Base-by-base conservation (phyloP, 2,888 invertebrate species). In the Didymodactylos carnosus region DNA sequence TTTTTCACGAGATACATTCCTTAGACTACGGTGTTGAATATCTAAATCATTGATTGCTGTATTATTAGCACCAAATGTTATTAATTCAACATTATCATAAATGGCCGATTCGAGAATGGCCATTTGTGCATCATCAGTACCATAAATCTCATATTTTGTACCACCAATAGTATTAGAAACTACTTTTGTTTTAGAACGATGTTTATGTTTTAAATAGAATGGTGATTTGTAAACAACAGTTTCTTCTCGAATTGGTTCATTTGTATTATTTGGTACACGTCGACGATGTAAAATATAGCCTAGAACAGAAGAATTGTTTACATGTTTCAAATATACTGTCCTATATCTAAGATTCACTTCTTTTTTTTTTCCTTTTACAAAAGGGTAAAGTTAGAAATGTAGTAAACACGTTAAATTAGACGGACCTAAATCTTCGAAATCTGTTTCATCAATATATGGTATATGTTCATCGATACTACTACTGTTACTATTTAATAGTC, bases 401-500 rank as follows among this genome's bases (percentile, higher is more conserved):
- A n/a, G n/a, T n/a, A n/a, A n/a, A n/a, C n/a, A n/a, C n/a, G n/a
- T n/a, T n/a, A n/a, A n/a, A n/a, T n/a, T n/a, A n/a, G n/a, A n/a
- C n/a, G n/a, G 29, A 62, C 62, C 62, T 62, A 62, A 35, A 62
- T 62, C 62, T 62, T 62, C 62, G n/a, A 62, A 62, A 62, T 62
- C 62, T 10, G 62, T 62, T 62, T 62, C 62, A 35, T 62, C 62
- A 35, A 62, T 62, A 35, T 62, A 62, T n/a, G 62, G 62, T 35
- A 62, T 62, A 62, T 62, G 62, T 62, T 62, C 62, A 29, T 62
- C 62, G 7, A 51, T 29, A 35, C 49, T 46, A 49, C 49, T 23
- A 25, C 23, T 46, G 27, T 73, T 39, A 43, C 49, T 39, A 35
- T n/a, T 5, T 39, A 27, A 2, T 27, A 70, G 70, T 40, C 51